A percentile compares a stretch with the other conserved stretches of the same genome.
These are phyloP conservation scores for Mellivora capensis DNA, from an alignment of 2,113 vertebrate genomes.

Conservation along the genomic window DNA sequence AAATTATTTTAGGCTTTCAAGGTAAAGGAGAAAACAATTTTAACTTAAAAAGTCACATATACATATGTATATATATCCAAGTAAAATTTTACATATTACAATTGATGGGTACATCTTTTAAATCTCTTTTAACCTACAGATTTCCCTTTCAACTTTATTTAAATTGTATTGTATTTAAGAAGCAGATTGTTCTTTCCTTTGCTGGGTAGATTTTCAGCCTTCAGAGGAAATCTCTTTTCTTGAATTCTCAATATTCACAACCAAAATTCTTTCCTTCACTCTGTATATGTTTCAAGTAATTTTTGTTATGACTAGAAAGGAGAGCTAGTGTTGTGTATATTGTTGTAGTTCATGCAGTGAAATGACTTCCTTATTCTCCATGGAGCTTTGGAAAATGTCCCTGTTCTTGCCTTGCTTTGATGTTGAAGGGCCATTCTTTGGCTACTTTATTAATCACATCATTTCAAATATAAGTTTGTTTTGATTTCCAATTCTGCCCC, in stretches of 20 bases:
- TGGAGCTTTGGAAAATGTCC: conserved; percentile 15
- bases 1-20: conserved; percentile 16
- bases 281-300: conserved; percentile 68
- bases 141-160: not conserved
- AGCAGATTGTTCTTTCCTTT: not conserved
- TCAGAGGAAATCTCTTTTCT: conserved; percentile 43
- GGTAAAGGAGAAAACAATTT: not conserved
- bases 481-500: conserved; percentile 40
- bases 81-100: not conserved
- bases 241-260: conserved; percentile 37
- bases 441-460: conserved; percentile 29
- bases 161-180: not conserved
- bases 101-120: not conserved
- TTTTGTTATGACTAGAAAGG: conserved; percentile 76
- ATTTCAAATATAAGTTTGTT: conserved; percentile 46
- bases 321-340: conserved; percentile 64
- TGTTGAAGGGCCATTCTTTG: conserved; percentile 3
- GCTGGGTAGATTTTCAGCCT: conserved; percentile 39
- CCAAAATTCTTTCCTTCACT: conserved; percentile 63
- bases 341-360: conserved; percentile 41
- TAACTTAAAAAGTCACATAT: not conserved
- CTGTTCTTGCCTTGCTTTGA: conserved; percentile 40
- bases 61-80: not conserved
- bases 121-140: not conserved
- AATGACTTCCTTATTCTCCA: conserved; percentile 46